Percentiles rank a stretch among this genome's conserved stretches.
These are phyloP conservation scores for Mus caroli DNA, from an alignment of 2,797 vertebrate species.

Conservation along the genomic window DNA sequence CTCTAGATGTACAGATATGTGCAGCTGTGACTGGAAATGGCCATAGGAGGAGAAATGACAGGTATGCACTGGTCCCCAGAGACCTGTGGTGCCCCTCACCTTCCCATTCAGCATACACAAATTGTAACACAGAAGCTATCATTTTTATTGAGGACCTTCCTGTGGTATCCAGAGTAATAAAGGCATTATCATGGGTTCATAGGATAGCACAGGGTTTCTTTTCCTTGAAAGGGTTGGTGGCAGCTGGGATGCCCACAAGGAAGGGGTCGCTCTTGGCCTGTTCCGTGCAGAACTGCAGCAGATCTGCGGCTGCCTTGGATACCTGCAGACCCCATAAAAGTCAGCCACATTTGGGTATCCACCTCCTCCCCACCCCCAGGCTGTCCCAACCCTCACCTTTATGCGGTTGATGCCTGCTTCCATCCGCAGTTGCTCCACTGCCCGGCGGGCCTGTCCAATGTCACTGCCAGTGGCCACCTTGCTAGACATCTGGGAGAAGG, in stretches of 20 bases:
- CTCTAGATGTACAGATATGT: not conserved
- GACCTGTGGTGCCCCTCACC: not conserved
- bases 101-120: not conserved
- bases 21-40: not conserved
- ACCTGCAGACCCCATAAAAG: constrained; percentile 84
- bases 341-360: not conserved
- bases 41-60: not conserved
- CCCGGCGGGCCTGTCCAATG: constrained; percentile 90
- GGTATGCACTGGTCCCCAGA: not conserved
- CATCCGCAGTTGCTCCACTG: constrained; percentile 92
- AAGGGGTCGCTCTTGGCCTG: constrained; percentile 91
- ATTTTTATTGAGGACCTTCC: constrained; percentile 65
- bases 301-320: constrained; percentile 90
- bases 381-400: constrained; percentile 87
- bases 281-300: constrained; percentile 92
- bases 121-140: not conserved
- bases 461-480: constrained; percentile 88
- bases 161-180: not conserved
- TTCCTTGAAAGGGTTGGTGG: constrained; percentile 93
- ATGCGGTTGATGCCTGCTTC: constrained; percentile 91
- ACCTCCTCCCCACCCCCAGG: accelerated
- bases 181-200: constrained; percentile 72
- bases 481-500: constrained; percentile 85
- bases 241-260: constrained; percentile 90
- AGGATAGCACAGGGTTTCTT: constrained; percentile 92